These are phyloP conservation scores for Melanocharis versteri DNA, from an alignment of 2,113 vertebrate species.

Conservation along the genomic window DNA sequence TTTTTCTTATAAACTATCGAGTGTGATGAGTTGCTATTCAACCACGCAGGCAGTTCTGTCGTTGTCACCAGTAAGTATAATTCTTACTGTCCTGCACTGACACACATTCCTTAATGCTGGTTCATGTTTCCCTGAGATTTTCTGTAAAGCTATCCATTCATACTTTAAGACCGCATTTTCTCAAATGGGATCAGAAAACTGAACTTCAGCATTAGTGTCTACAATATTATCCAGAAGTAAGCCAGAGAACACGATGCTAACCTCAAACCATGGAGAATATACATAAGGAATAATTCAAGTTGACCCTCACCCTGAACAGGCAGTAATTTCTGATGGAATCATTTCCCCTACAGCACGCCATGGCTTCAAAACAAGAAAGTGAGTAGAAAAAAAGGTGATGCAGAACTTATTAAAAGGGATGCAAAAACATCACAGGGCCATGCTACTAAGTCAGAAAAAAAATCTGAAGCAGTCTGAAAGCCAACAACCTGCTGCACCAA, in stretches of 20 bases:
- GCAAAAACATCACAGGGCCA: background rate
- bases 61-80: background rate
- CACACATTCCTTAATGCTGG: background rate
- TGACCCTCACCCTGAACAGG: background rate
- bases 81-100: background rate
- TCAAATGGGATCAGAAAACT: background rate
- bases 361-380: background rate
- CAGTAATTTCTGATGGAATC: background rate
- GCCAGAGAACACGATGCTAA: background rate
- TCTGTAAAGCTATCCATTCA: background rate
- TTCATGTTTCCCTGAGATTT: background rate
- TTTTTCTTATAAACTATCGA: background rate
- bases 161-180: background rate
- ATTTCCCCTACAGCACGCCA: background rate
- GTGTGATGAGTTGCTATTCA: background rate
- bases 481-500: background rate
- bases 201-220: background rate
- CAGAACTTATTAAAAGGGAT: background rate
- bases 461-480: rapidly evolving
- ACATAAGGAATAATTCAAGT: background rate
- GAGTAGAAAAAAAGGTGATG: background rate
- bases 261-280: background rate
- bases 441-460: background rate
- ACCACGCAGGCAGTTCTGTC: background rate
- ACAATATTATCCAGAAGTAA: background rate